Percentiles rank a stretch among this genome's conserved stretches.
Evolutionary conservation across 2,113 vertebrate species (phyloP).

Genomic region (Scolopax mira): DNA sequence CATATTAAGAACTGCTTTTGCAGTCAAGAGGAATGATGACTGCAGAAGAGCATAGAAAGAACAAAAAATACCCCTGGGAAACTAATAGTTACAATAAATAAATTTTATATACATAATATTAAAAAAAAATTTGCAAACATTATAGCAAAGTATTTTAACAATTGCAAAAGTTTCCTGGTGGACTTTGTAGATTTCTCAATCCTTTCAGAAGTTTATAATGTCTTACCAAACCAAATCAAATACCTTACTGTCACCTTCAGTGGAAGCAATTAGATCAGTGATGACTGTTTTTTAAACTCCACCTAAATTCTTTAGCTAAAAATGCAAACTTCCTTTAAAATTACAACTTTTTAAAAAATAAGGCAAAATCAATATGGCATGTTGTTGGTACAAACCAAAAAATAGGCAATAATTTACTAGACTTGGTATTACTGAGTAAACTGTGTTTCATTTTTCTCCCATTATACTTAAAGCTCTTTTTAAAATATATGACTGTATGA

Average conservation of each 20-base stretch:
- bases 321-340: background rate
- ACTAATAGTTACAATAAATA: background rate
- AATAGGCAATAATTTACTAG: background rate
- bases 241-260: background rate
- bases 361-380: background rate
- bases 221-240: background rate
- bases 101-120: background rate
- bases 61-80: background rate
- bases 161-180: background rate
- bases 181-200: background rate
- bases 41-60: background rate
- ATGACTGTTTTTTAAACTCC: background rate
- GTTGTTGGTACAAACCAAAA: background rate
- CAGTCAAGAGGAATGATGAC: background rate
- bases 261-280: background rate
- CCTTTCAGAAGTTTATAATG: background rate
- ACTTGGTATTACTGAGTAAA: background rate
- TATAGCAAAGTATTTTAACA: background rate
- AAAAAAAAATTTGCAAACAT: background rate
- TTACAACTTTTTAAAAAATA: background rate
- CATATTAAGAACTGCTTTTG: background rate
- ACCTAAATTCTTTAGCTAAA: background rate
- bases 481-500: background rate
- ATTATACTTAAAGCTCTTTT: background rate
- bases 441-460: background rate